These are phyloP conservation scores for Picus viridis DNA, from an alignment of 2,797 vertebrate species.

Conservation along the genomic window DNA sequence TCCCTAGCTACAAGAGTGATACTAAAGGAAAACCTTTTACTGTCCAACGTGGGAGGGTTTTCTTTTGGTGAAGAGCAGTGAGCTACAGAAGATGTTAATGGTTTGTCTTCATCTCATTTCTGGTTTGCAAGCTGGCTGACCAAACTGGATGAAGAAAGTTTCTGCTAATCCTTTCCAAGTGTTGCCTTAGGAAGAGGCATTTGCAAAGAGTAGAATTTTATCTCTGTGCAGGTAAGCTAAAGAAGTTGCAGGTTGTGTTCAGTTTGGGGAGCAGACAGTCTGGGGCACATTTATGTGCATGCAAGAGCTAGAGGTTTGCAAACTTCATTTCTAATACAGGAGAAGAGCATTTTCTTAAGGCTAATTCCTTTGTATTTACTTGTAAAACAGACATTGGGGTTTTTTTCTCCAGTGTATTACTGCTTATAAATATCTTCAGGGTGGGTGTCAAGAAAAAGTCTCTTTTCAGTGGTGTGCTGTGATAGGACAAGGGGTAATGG, in stretches of 20 bases:
- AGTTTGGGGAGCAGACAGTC: background rate
- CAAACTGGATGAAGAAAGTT: constrained; percentile 16
- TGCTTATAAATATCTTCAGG: too few relatives aligned
- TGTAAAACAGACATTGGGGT: background rate
- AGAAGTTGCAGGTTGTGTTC: background rate
- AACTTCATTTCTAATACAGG: background rate
- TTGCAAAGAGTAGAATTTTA: background rate
- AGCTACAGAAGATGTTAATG: constrained; percentile 80
- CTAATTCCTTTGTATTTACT: background rate
- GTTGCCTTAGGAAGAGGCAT: background rate
- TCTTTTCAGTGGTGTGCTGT: too few relatives aligned
- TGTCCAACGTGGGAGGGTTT: background rate
- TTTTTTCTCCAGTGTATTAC: background rate
- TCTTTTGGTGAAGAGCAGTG: constrained; percentile 67
- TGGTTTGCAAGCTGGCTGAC: constrained; percentile 13
- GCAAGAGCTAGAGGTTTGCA: background rate
- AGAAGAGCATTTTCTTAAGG: background rate
- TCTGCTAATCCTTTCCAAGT: background rate
- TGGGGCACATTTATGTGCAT: background rate
- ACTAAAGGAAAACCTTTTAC: background rate
- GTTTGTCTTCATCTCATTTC: constrained; percentile 60
- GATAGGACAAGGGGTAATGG: too few relatives aligned
- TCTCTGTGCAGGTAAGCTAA: background rate
- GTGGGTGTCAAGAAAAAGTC: too few relatives aligned
- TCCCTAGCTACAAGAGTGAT: background rate